Base-by-base conservation (phyloP, 2,888 invertebrate species). In the Spilarctia lutea region DNA sequence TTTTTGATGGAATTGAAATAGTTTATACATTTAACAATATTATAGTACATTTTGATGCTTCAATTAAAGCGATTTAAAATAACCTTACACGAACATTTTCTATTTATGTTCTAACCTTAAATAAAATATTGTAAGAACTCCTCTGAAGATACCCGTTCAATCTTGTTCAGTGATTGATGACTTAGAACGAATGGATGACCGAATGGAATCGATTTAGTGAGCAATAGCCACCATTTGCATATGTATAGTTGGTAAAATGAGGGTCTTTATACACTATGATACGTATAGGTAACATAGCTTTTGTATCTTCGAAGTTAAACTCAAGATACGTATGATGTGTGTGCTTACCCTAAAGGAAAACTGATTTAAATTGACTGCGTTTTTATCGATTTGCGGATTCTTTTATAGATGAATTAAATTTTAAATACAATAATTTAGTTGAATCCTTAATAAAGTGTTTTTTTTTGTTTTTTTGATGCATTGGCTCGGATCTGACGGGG, bases 141-240 rank as follows among this genome's bases (percentile, higher is more conserved):
- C 77, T 68, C 77, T 79, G 84, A 85, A 87, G 89, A 89, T 86
- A 89, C 87, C 84, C 91, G 90, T 88, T 93, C 92, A 91, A 92
- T 93, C 93, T 91, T 85, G 76, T 83, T 83, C 86, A 81, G 94
- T 94, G 95, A 95, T 95, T 94, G 95, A 95, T 94, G 94, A 93
- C 89, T 90, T 87, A 86, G 90, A 91, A 83, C 89, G 90, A 91
- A 91, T 89, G 88, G 90, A 91, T 92, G 94, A 93, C 92, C 93
- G 93, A 94, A 94, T 91, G 91, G 90, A 92, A 92, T 92, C 94
- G 94, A 94, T 94, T 94, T 92, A 91, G 92, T 90, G 90, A 90
- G 90, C 91, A 92, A 94, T 91, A 86, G 89, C 83, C 39, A 78
- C 79, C 83, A 94, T 95, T 95, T 94, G 92, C 94, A 95, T 95